These are phyloP conservation scores for Lacerta bilineata DNA, from an alignment of 2,797 vertebrate genomes.

Conservation along the genomic window DNA sequence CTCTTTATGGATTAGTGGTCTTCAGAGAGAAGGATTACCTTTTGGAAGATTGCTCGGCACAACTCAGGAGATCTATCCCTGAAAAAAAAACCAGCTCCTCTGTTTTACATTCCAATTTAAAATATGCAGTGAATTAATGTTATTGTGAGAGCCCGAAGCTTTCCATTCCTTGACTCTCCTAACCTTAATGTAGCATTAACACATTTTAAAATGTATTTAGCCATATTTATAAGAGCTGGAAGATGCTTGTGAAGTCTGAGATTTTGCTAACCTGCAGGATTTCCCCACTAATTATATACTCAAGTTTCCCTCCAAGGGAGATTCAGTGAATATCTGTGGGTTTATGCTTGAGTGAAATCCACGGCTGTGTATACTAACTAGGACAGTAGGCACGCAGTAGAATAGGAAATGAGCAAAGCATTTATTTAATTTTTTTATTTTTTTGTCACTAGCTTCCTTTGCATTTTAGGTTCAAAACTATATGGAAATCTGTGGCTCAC, in stretches of 20 bases:
- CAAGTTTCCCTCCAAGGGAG: conserved; percentile 43
- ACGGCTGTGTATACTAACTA: not conserved
- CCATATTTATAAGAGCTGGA: not conserved
- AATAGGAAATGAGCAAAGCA: conserved; percentile 27
- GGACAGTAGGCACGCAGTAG: conserved; percentile 16
- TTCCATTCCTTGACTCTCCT: conserved; percentile 41
- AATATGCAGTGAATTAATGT: not conserved
- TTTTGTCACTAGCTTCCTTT: conserved; percentile 9
- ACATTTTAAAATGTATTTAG: not conserved
- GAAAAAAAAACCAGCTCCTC: not conserved
- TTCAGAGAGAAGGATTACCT: not conserved
- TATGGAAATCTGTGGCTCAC: not conserved
- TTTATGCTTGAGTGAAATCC: conserved; percentile 33
- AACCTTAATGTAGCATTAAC: conserved; percentile 26
- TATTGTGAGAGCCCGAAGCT: not conserved
- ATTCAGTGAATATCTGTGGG: conserved; percentile 49
- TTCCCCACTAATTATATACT: conserved; percentile 57
- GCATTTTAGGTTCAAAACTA: conserved; percentile 38
- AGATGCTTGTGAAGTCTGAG: conserved; percentile 38
- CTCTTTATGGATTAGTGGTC: not conserved
- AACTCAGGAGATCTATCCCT: not conserved
- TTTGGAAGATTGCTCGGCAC: not conserved
- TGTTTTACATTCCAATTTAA: not conserved
- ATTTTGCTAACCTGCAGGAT: conserved; percentile 44
- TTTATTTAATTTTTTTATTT: not conserved